phyloP scores from a whole-genome alignment of 2,797 vertebrate species.

The Acanthurus leucopareius region DNA sequence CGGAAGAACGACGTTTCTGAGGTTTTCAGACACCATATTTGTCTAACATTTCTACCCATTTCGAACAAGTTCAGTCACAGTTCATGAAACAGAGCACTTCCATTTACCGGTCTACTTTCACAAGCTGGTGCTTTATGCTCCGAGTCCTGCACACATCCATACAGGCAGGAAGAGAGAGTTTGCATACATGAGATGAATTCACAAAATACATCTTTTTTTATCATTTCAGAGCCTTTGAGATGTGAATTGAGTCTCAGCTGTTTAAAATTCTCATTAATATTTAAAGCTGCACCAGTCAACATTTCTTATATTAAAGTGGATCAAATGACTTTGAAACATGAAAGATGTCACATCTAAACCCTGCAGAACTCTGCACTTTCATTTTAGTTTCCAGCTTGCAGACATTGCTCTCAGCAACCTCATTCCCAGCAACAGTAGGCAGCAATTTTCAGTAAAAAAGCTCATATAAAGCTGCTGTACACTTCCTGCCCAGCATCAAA shows the following conservation, averaged over 20 bases:
- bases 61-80: constrained; percentile 80
- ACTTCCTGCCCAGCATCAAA: background rate
- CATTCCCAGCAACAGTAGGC: background rate
- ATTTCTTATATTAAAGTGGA: background rate
- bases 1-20: constrained; percentile 72
- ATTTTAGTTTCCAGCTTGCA: background rate
- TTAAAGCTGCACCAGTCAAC: background rate
- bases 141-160: constrained; percentile 3
- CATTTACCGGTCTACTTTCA: constrained; percentile 68
- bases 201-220: constrained; percentile 8
- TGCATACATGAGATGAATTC: constrained; percentile 3
- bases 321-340: background rate
- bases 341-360: background rate
- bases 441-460: background rate
- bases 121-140: constrained; percentile 62
- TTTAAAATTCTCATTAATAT: background rate
- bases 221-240: constrained; percentile 1
- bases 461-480: background rate
- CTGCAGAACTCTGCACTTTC: background rate
- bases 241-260: background rate
- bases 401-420: background rate
- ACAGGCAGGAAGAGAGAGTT: background rate
- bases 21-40: constrained; percentile 76
- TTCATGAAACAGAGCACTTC: constrained; percentile 79
- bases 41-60: constrained; percentile 77